Percentiles rank a stretch among this genome's conserved stretches.
These are phyloP conservation scores for Candoia aspera DNA, from an alignment of 2,113 vertebrate species.

Conservation along the genomic window DNA sequence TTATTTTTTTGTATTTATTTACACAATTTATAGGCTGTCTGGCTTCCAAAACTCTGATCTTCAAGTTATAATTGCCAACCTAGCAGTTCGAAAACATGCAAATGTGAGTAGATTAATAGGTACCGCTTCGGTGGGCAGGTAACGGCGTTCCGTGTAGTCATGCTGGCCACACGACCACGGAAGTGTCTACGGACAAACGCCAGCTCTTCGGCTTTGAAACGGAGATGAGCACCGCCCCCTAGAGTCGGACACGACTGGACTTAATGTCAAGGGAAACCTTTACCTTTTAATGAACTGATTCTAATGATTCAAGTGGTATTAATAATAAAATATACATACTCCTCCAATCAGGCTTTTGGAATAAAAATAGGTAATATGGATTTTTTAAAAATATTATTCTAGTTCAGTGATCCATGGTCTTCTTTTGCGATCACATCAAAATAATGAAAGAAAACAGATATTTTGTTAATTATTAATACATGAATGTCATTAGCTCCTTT, in stretches of 20 bases:
- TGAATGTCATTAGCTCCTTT: conserved; percentile 53
- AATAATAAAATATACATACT: neutral
- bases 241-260: too few relatives aligned
- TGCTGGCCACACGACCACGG: too few relatives aligned
- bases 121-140: too few relatives aligned
- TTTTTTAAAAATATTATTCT: conserved; percentile 18
- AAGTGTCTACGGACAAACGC: too few relatives aligned
- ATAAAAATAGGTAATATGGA: neutral
- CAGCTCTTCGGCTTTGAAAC: too few relatives aligned
- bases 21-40: neutral
- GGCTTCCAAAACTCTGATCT: neutral
- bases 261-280: too few relatives aligned
- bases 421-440: conserved; percentile 21
- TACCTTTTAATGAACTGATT: neutral
- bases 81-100: too few relatives aligned
- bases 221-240: too few relatives aligned
- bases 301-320: neutral
- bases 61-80: neutral
- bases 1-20: neutral
- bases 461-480: conserved; percentile 51
- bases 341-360: conserved; percentile 22
- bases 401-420: conserved; percentile 3
- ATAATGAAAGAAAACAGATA: conserved; percentile 25
- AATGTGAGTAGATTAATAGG: too few relatives aligned
- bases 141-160: too few relatives aligned